Conservation (phyloP, 2,797 vertebrate genomes). For the Catharus ustulatus region DNA sequence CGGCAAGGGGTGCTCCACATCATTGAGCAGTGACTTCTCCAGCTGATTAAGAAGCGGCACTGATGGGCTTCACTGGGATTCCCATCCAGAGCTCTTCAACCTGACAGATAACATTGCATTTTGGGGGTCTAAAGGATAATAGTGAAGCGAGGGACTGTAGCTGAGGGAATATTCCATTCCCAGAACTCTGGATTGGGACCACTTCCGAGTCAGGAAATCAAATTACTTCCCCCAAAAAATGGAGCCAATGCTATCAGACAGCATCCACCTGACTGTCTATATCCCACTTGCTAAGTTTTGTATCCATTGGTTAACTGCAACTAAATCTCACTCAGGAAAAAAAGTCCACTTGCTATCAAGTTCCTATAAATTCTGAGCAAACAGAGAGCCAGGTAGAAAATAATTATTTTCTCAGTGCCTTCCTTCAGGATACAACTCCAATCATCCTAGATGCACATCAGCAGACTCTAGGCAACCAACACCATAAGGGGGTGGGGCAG, state of each 20-base stretch:
- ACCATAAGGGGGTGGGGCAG: neutral
- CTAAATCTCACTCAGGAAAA: neutral
- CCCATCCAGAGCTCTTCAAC: constrained; percentile 22
- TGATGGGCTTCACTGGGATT: constrained; percentile 58
- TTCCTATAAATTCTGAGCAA: neutral
- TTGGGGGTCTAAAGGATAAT: constrained; percentile 46
- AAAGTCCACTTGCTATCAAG: neutral
- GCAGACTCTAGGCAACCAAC: neutral
- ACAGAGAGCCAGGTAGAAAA: neutral
- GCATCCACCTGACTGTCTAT: neutral
- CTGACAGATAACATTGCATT: neutral
- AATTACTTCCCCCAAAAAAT: neutral
- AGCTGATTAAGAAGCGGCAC: constrained; percentile 55
- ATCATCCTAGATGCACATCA: neutral
- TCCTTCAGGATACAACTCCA: neutral
- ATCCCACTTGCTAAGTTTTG: neutral
- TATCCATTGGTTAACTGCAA: neutral
- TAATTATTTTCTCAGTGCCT: neutral
- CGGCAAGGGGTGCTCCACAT: constrained; percentile 65
- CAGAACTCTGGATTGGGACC: neutral
- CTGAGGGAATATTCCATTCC: constrained; percentile 7
- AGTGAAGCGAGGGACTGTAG: neutral
- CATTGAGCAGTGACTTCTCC: constrained; percentile 62
- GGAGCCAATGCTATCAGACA: neutral
- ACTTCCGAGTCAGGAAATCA: neutral